Conservation (phyloP, 2,797 vertebrate genomes). For the Arvicola amphibius region DNA sequence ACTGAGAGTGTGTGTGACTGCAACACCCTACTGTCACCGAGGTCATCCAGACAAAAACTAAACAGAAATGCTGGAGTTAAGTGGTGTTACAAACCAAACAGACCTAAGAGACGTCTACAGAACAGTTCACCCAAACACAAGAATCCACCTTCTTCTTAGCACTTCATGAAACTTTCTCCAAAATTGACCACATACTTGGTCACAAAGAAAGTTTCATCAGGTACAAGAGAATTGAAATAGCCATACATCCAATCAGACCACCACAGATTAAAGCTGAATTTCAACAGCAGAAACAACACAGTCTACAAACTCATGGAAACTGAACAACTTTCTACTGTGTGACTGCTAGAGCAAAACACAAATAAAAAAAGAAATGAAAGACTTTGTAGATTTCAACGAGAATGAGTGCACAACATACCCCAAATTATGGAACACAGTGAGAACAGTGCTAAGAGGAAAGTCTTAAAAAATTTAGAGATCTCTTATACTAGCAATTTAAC, state of each 20-base stretch:
- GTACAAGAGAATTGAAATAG: neutral
- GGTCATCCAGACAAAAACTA: neutral
- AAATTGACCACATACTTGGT: neutral
- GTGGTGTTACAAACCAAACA: neutral
- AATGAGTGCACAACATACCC: neutral
- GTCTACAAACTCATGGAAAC: neutral
- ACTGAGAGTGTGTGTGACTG: neutral
- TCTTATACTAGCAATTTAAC: neutral
- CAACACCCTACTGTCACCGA: neutral
- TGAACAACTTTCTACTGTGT: neutral
- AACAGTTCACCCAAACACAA: neutral
- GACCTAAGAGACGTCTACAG: neutral
- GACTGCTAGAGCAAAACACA: neutral
- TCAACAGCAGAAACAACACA: neutral
- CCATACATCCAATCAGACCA: neutral
- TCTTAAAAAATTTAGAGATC: neutral
- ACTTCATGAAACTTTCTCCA: neutral
- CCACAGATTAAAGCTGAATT: neutral
- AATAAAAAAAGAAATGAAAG: neutral
- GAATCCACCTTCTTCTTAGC: neutral
- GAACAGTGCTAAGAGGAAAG: neutral
- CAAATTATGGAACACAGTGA: neutral
- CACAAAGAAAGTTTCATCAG: neutral
- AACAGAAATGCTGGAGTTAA: neutral
- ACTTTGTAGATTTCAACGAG: neutral